Evolutionary conservation across 2,888 invertebrate species (phyloP).

Genomic region (Drosophila monieri): DNA sequence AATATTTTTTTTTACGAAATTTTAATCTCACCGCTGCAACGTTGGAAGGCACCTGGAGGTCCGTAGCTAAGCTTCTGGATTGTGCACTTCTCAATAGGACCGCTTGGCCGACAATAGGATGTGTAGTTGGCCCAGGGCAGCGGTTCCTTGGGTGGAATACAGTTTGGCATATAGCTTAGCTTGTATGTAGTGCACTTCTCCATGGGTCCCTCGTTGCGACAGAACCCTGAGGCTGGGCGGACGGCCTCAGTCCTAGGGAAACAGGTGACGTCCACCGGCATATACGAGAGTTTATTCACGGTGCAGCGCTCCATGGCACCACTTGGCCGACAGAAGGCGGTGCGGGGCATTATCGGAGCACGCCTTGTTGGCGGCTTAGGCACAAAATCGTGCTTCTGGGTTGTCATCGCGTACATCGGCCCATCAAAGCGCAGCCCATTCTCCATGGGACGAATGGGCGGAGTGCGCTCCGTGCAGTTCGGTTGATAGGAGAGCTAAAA

Average conservation of each 20-base stretch:
- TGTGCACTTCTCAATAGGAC: conserved; percentile 85
- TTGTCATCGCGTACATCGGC: conserved; percentile 90
- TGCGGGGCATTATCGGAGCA: conserved; percentile 69
- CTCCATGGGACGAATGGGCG: conserved; percentile 86
- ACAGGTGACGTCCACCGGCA: conserved; percentile 81
- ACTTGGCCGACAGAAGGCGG: conserved; percentile 73
- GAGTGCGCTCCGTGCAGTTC: conserved; percentile 85
- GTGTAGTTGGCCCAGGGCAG: conserved; percentile 80
- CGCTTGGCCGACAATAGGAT: conserved; percentile 75
- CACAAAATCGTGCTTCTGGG: conserved; percentile 89
- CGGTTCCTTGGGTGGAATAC: conserved; percentile 79
- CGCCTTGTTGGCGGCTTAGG: conserved; percentile 86
- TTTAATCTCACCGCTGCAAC: conserved; percentile 74
- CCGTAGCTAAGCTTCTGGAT: conserved; percentile 87
- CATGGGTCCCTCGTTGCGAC: conserved; percentile 70
- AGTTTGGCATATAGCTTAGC: conserved; percentile 85
- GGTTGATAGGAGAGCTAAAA: conserved; percentile 86
- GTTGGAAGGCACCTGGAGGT: conserved; percentile 85
- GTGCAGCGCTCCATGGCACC: conserved; percentile 81
- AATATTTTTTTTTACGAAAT: rapidly evolving
- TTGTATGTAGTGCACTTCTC: conserved; percentile 85
- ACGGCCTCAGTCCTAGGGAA: conserved; percentile 67
- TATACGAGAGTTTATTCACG: conserved; percentile 81
- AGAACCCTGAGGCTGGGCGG: conserved; percentile 78
- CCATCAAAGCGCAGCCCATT: conserved; percentile 86